A percentile compares a stretch with the other conserved stretches of the same genome.
phyloP scores from a whole-genome alignment of 2,888 invertebrate species.

The Nomada ruficornis region DNA sequence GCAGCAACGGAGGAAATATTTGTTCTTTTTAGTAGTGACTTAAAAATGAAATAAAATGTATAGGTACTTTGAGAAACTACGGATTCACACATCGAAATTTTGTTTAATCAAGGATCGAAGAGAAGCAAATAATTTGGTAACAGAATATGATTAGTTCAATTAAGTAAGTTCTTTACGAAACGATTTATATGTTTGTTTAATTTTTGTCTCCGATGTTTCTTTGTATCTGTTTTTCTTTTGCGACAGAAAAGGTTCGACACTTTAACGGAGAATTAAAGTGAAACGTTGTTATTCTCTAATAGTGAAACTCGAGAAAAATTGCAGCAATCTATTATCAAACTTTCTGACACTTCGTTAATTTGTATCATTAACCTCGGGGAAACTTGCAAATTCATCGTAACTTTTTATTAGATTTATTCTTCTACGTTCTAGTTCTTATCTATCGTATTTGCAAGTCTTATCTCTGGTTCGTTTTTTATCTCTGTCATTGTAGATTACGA shows the following conservation, averaged over 20 bases:
- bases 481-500: neutral
- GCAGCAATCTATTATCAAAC: neutral
- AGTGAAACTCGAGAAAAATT: neutral
- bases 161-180: too few species aligned
- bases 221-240: neutral
- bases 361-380: neutral
- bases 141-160: too few species aligned
- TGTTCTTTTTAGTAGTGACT: neutral
- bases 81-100: too few species aligned
- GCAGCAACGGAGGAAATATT: neutral
- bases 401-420: neutral
- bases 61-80: too few species aligned
- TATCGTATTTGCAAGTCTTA: neutral
- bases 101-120: too few species aligned
- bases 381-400: constrained; percentile 10
- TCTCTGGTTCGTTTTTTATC: neutral
- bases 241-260: neutral
- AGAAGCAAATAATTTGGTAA: too few species aligned
- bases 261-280: neutral
- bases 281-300: neutral
- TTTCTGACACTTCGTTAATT: constrained; percentile 2
- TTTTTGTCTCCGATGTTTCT: neutral
- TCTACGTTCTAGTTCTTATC: neutral
- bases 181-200: too few species aligned
- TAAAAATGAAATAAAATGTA: too few species aligned